Conservation (phyloP, 23 tunicate genomes). For the Diplosoma virens region DNA sequence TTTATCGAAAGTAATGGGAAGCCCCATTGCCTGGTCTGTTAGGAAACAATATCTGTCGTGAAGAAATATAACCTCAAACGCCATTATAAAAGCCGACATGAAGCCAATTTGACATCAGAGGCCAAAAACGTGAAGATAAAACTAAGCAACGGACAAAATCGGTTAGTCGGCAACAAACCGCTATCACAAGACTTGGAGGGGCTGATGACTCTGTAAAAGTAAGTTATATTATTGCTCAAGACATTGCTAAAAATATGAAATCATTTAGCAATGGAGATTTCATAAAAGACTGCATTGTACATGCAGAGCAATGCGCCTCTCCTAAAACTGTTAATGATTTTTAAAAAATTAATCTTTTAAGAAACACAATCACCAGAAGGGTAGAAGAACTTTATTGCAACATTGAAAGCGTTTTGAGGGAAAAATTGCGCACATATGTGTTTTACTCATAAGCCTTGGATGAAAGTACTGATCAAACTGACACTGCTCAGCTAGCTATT, state of each 20-base stretch:
- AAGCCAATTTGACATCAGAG: slow-evolving; percentile 3
- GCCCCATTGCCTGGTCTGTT: slow-evolving; percentile 8
- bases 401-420: no score
- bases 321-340: no score
- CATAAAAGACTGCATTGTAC: slow-evolving; percentile 11
- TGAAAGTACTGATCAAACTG: no score
- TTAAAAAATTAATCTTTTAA: no score
- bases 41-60: slow-evolving; percentile 18
- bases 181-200: slow-evolving; percentile 2
- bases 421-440: no score
- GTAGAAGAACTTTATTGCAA: no score
- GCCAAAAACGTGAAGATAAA: slow-evolving; percentile 8
- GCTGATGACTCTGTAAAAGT: slow-evolving; percentile 1
- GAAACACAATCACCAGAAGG: no score
- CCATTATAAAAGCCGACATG: slow-evolving; percentile 28
- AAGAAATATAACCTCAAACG: slow-evolving; percentile 28
- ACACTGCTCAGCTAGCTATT: no score
- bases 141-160: background rate
- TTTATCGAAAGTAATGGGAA: slow-evolving; percentile 26
- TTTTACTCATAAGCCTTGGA: no score
- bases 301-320: no score
- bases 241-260: slow-evolving; percentile 7
- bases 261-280: slow-evolving; percentile 12
- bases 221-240: slow-evolving; percentile 3
- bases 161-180: background rate